Evolutionary conservation across 2,888 invertebrate species (phyloP).

Genomic region (Amphipoea lucens): DNA sequence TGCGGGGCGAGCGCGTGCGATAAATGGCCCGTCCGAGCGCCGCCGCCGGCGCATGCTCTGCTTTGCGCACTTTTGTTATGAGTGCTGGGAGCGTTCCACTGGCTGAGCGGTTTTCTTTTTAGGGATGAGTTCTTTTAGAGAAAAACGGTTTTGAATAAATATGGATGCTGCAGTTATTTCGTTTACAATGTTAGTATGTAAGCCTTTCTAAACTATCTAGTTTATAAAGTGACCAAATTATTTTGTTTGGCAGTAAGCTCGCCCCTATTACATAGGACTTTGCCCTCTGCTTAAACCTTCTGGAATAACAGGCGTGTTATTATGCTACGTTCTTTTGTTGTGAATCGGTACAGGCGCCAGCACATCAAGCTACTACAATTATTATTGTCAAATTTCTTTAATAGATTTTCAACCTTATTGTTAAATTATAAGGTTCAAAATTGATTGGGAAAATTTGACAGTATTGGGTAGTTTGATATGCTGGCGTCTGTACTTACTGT

Average conservation of each 20-base stretch:
- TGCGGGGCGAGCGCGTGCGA: slow-evolving; percentile 79
- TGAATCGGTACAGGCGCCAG: too few species aligned
- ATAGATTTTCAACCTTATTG: too few species aligned
- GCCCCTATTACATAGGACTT: not conserved
- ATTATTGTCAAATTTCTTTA: too few species aligned
- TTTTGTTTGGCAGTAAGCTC: not conserved
- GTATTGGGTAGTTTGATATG: too few species aligned
- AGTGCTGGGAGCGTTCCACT: slow-evolving; percentile 46
- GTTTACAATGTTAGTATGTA: not conserved
- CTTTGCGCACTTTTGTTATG: slow-evolving; percentile 74
- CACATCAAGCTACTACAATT: too few species aligned
- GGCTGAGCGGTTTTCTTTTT: slow-evolving; percentile 32
- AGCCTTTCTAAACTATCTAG: not conserved
- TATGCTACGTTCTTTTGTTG: not conserved
- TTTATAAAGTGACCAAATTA: not conserved
- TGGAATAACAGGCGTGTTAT: not conserved
- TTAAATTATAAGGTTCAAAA: too few species aligned
- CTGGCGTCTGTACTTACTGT: too few species aligned
- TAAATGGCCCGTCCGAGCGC: slow-evolving; percentile 77
- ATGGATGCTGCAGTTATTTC: not conserved
- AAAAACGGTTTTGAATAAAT: not conserved
- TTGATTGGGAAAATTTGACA: too few species aligned
- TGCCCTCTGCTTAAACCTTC: not conserved
- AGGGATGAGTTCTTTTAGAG: not conserved
- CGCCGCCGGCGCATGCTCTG: slow-evolving; percentile 82